Evolutionary conservation across 2,888 invertebrate species (phyloP).

Genomic region (Neuroscelio doddi): DNA sequence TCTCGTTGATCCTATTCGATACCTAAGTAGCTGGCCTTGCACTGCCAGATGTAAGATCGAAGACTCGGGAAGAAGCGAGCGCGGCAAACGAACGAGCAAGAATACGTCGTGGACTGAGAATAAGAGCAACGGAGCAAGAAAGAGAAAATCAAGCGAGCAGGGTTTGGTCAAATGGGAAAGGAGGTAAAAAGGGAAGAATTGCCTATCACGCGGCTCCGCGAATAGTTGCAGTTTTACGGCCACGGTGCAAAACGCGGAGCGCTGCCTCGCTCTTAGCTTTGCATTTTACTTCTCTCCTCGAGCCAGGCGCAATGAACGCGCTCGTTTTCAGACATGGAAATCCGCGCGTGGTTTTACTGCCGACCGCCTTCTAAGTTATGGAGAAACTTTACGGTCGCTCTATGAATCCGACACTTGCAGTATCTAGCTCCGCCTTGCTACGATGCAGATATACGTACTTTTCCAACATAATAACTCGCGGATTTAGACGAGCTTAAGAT

Average conservation of each 20-base stretch:
- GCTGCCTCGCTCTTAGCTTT: slow-evolving; percentile 34
- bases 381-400: slow-evolving; percentile 65
- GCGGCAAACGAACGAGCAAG: not conserved
- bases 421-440: slow-evolving; percentile 21
- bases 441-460: slow-evolving; percentile 26
- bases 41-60: slow-evolving; percentile 11
- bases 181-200: slow-evolving; percentile 17
- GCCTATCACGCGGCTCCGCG: slow-evolving; percentile 30
- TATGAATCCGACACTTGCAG: slow-evolving; percentile 20
- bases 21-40: slow-evolving; percentile 12
- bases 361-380: slow-evolving; percentile 62
- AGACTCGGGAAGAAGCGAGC: slow-evolving; percentile 6
- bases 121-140: slow-evolving; percentile 6
- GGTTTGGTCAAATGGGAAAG: slow-evolving; percentile 16
- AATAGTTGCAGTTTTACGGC: slow-evolving; percentile 54
- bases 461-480: not conserved
- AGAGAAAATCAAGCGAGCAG: slow-evolving; percentile 9
- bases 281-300: slow-evolving; percentile 37
- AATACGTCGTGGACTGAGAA: slow-evolving; percentile 9
- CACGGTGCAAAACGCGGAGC: slow-evolving; percentile 17
- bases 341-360: slow-evolving; percentile 58
- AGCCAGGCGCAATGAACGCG: slow-evolving; percentile 46
- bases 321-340: slow-evolving; percentile 65
- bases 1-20: slow-evolving; percentile 2
- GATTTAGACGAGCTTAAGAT: not conserved